Conservation (phyloP, 2,113 vertebrate species). For the Daboia siamensis region DNA sequence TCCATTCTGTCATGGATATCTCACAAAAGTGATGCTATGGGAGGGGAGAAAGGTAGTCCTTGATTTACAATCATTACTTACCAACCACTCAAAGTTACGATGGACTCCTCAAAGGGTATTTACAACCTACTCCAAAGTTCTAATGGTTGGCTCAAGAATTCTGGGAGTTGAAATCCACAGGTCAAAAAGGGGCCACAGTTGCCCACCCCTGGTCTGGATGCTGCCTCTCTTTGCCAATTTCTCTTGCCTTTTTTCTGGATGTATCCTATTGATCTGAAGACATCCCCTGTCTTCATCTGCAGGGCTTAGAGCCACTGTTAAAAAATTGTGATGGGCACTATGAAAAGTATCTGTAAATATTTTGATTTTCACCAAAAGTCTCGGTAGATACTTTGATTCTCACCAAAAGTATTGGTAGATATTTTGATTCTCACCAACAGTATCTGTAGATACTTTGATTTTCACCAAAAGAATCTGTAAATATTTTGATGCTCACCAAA, state of each 20-base stretch:
- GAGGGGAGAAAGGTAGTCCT: not conserved
- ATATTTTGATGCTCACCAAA: not conserved
- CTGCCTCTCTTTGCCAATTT: not conserved
- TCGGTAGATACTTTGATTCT: not conserved
- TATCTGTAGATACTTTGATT: not conserved
- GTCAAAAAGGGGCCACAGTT: no score
- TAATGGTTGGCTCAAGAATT: no score
- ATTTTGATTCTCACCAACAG: not conserved
- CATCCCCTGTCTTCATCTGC: not conserved
- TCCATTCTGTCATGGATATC: not conserved
- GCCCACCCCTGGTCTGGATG: not conserved
- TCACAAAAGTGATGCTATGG: not conserved
- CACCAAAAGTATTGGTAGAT: not conserved
- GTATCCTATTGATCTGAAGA: not conserved
- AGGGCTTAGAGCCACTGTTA: not conserved
- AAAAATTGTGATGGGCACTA: not conserved
- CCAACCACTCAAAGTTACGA: no score
- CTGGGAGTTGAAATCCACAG: no score
- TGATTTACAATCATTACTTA: no score
- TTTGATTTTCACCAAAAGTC: no score
- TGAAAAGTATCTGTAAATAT: not conserved
- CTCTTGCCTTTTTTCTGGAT: not conserved
- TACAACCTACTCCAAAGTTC: no score
- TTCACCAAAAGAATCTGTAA: not conserved
- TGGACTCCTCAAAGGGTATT: no score